Evolutionary conservation across 2,888 invertebrate species (phyloP), one percentile per base, ranked within the genome.

Genomic region (Lepas anatifera): DNA sequence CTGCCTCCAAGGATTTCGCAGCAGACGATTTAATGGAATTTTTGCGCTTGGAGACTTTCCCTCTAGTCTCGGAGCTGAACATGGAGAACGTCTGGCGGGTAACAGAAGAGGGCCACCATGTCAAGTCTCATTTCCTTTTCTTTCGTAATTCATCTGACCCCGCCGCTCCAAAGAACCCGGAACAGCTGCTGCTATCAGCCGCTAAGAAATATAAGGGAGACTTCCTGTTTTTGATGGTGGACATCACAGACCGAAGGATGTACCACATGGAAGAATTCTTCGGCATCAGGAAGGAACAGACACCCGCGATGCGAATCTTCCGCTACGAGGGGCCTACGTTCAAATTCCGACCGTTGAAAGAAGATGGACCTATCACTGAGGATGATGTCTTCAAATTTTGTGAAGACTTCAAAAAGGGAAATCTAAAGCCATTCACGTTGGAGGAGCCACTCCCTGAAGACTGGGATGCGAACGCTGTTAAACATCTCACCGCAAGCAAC

Each of bases 251-350:
- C 39, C 58, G 35, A 4, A 27, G 41, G 41, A 58, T 67, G 48
- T 35, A 29, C n/a, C 70, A 48, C 41, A 29, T 70, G 70, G 46
- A 37, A 22, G 70, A 70, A n/a, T 70, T 39, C 64, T 70, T 70
- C 70, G 70, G 70, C 25, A 46, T 70, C 10, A 27, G 18, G 11
- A 27, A 22, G 18, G 66, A 64, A 11, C 27, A 13, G 11, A 4
- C 37, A 27, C 70, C 70, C 10, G 63, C 66, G 16, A 67, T 64
- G 70, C 39, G 58, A 3, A 64, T 70, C 18, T 41, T 70, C 27
- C 63, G 67, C 46, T 39, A 63, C 64, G 58, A 48, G 37, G 67
- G 35, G 13, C 66, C 64, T 3, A 66, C 48, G 10, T 43, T 29
- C 41, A 70, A 70, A 11, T 70, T 58, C 41, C 43, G 67, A 25